Evolutionary conservation across 2,888 invertebrate genomes (phyloP).

Genomic region (Zeuzera pyrina): DNA sequence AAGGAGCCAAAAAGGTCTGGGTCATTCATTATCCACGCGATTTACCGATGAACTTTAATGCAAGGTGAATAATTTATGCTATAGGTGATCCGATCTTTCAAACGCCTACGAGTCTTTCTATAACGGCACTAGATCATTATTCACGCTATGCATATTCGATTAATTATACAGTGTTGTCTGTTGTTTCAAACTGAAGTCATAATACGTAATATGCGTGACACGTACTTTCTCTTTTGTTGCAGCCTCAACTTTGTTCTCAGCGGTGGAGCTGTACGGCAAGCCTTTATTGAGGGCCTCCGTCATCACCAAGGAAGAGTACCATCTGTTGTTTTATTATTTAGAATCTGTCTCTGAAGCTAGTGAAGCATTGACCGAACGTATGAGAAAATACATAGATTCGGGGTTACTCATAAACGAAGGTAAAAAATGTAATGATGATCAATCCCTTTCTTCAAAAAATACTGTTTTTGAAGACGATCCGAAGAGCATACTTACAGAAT

Average conservation of each 20-base stretch:
- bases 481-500: slow-evolving; percentile 56
- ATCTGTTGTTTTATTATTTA: slow-evolving; percentile 66
- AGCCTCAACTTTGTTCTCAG: slow-evolving; percentile 73
- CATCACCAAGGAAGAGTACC: slow-evolving; percentile 68
- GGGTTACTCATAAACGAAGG: slow-evolving; percentile 48
- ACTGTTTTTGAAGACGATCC: slow-evolving; percentile 32
- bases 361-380: slow-evolving; percentile 57
- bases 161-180: slow-evolving; percentile 6
- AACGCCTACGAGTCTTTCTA: slow-evolving; percentile 30
- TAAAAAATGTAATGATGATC: slow-evolving; percentile 29
- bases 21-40: slow-evolving; percentile 25
- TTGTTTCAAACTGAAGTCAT: slow-evolving; percentile 9
- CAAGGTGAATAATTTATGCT: slow-evolving; percentile 43
- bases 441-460: slow-evolving; percentile 27
- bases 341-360: slow-evolving; percentile 66
- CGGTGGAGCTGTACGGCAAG: slow-evolving; percentile 76
- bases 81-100: slow-evolving; percentile 35
- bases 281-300: slow-evolving; percentile 68
- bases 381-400: slow-evolving; percentile 65
- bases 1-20: slow-evolving; percentile 37
- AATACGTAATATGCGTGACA: slow-evolving; percentile 10
- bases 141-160: slow-evolving; percentile 11
- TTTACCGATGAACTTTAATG: slow-evolving; percentile 34
- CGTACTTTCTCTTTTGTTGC: slow-evolving; percentile 42
- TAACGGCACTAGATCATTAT: slow-evolving; percentile 11